Percentiles rank a stretch among this genome's conserved stretches.
phyloP scores from a whole-genome alignment of 2,888 invertebrate genomes.

The Helobdella robusta region DNA sequence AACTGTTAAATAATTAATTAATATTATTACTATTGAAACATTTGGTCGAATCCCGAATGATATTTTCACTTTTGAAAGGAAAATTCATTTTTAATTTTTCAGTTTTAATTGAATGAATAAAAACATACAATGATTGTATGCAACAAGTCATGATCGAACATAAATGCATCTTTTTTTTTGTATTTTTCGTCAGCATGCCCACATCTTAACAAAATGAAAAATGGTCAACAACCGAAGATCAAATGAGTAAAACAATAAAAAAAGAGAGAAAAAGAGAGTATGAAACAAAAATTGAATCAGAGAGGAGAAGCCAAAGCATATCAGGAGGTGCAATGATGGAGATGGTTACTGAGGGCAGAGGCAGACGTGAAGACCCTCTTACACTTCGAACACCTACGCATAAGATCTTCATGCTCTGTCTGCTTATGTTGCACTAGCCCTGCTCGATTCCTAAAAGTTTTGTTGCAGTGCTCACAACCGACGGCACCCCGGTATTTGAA shows the following conservation, averaged over 20 bases:
- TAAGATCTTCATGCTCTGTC: slow-evolving; percentile 14
- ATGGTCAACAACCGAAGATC: too few species aligned
- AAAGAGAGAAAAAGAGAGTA: neutral
- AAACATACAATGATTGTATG: too few species aligned
- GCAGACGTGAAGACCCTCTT: slow-evolving; percentile 19
- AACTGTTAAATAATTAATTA: neutral
- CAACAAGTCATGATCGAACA: neutral
- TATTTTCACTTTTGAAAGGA: too few species aligned
- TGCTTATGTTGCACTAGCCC: slow-evolving; percentile 18
- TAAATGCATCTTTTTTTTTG: too few species aligned
- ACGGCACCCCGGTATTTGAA: slow-evolving; percentile 17
- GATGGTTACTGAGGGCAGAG: slow-evolving; percentile 20
- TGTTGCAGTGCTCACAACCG: slow-evolving; percentile 15
- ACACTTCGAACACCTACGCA: slow-evolving; percentile 19
- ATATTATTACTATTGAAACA: neutral
- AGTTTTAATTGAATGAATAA: too few species aligned
- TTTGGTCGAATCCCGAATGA: too few species aligned
- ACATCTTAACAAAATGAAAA: too few species aligned
- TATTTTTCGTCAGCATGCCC: too few species aligned
- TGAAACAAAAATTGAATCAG: neutral
- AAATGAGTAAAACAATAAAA: too few species aligned
- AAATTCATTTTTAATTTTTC: too few species aligned
- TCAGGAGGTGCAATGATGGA: slow-evolving; percentile 11
- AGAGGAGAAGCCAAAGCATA: neutral
- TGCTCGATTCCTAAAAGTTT: slow-evolving; percentile 10